Evolutionary conservation across 2,888 invertebrate genomes (phyloP).

Genomic region (Bombylius major): DNA sequence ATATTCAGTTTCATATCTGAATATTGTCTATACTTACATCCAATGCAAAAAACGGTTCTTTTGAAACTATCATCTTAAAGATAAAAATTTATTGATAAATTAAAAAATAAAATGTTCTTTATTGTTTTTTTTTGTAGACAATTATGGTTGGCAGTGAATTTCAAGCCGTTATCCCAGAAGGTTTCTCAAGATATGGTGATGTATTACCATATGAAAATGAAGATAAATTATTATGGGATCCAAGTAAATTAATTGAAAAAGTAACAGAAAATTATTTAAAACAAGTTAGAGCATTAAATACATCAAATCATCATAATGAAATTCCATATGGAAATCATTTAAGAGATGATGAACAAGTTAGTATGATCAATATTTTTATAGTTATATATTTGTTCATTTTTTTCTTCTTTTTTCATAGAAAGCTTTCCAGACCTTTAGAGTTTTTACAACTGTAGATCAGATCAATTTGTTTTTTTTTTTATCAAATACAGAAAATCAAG

Average conservation of each 20-base stretch:
- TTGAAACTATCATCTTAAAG: neutral
- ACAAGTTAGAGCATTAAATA: constrained; percentile 13
- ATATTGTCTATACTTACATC: too few species aligned
- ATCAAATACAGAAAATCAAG: too few species aligned
- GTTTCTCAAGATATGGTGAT: constrained; percentile 83
- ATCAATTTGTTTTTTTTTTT: too few species aligned
- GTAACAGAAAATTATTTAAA: constrained; percentile 70
- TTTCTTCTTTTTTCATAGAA: too few species aligned
- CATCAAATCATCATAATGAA: constrained; percentile 27
- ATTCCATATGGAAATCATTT: constrained; percentile 60
- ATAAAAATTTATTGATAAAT: neutral
- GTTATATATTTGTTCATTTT: neutral
- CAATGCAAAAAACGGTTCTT: neutral
- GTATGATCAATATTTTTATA: neutral
- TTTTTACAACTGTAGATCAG: too few species aligned
- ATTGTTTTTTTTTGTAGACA: constrained; percentile 39
- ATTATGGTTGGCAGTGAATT: constrained; percentile 93
- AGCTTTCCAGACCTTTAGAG: too few species aligned
- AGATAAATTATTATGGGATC: constrained; percentile 90
- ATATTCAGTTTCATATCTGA: too few species aligned
- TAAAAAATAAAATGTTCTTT: neutral
- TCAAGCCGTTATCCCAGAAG: constrained; percentile 88
- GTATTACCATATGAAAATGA: constrained; percentile 91
- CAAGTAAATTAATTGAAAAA: constrained; percentile 55
- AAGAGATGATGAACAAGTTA: constrained; percentile 66